phyloP scores from a whole-genome alignment of 1,140 invertebrate genomes.

The Meloidogyne hapla region DNA sequence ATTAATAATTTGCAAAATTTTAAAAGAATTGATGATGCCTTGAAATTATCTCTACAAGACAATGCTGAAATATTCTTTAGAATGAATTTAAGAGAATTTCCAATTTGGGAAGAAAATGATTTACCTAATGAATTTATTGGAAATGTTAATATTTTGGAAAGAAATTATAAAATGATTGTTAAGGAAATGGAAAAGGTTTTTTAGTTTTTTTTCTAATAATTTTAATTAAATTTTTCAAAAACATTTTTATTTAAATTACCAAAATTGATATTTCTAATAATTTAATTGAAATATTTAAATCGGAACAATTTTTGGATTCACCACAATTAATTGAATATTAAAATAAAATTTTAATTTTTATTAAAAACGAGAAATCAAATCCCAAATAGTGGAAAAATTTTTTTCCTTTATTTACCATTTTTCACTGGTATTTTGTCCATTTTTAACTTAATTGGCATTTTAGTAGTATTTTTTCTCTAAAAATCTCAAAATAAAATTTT shows the following conservation, averaged over 20 bases:
- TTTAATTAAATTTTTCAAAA: too few relatives aligned
- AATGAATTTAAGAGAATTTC: constrained; percentile 21
- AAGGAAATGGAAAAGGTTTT: constrained; percentile 31
- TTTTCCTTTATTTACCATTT: constrained; percentile 6
- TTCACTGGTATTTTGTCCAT: background rate
- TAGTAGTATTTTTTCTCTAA: background rate
- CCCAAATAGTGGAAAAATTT: too few relatives aligned
- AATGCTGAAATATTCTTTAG: constrained; percentile 26
- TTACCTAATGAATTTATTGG: constrained; percentile 11
- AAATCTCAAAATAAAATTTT: background rate
- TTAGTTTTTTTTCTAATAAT: constrained; percentile 12
- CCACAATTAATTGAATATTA: too few relatives aligned
- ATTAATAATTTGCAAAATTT: background rate
- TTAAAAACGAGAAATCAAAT: too few relatives aligned
- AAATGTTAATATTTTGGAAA: constrained; percentile 23
- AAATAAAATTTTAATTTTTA: too few relatives aligned
- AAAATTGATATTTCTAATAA: too few relatives aligned
- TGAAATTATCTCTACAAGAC: background rate
- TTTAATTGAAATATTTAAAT: too few relatives aligned
- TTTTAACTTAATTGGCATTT: too few relatives aligned
- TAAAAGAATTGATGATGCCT: background rate
- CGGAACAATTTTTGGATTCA: too few relatives aligned
- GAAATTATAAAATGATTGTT: constrained; percentile 12
- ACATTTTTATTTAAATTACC: too few relatives aligned
- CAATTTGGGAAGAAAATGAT: constrained; percentile 26